phyloP scores from a whole-genome alignment of 2,797 vertebrate species.

The Helarctos malayanus region DNA sequence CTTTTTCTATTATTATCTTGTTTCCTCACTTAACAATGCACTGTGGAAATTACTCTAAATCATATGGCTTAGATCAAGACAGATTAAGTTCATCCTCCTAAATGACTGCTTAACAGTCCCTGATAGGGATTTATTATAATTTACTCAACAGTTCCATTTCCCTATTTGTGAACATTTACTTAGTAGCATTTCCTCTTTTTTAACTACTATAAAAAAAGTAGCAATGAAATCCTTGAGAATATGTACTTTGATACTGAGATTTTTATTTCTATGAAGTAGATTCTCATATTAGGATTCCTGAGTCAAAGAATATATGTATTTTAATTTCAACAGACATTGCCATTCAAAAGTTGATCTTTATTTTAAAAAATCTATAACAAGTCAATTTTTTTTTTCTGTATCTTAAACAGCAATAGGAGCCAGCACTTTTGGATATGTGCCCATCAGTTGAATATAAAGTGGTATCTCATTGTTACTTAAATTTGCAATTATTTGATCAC shows the following conservation, averaged over 20 bases:
- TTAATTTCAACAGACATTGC: not conserved
- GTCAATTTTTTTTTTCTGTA: not conserved
- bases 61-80: not conserved
- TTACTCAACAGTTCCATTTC: constrained; percentile 48
- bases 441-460: not conserved
- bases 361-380: not conserved
- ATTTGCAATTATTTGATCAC: not conserved
- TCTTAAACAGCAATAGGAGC: not conserved
- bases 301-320: not conserved
- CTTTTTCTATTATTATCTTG: constrained; percentile 5
- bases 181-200: constrained; percentile 13
- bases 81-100: constrained; percentile 20
- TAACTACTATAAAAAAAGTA: not conserved
- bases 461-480: not conserved
- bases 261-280: constrained; percentile 49
- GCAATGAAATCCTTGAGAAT: not conserved
- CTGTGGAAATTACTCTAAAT: constrained; percentile 20
- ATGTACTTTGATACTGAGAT: not conserved
- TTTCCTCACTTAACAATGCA: constrained; percentile 9
- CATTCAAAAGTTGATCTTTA: constrained; percentile 10
- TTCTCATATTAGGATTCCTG: not conserved
- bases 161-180: constrained; percentile 33
- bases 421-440: not conserved
- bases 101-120: not conserved
- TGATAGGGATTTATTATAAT: not conserved